Base-by-base conservation (phyloP, 2,113 vertebrate genomes). In the Cyphomyrus plagiostoma region DNA sequence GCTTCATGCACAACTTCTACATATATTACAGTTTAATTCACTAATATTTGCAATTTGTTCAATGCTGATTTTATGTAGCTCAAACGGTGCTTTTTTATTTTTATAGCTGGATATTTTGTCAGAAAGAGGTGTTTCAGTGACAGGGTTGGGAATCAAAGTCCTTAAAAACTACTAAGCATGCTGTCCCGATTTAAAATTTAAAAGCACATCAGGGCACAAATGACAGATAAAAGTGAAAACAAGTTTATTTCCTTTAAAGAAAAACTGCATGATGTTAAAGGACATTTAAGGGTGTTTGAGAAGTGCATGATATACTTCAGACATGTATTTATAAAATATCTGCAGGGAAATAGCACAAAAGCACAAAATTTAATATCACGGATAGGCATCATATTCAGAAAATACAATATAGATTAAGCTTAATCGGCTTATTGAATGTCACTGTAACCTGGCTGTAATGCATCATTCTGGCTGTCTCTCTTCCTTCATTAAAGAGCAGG, bases 331-430 rank as follows among this genome's bases (percentile, higher is more conserved):
- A 39, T 66, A 39, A 49, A 53, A 87, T 13, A 87, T 86, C 48
- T 15, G 13, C 85, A 30, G 23, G 46, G 48, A 50, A 86, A 30
- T 49, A 87, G 49, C 52, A 39, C 26, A 56, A 30, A 87, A 17
- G 13, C 3, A 53, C 83, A 77, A 62, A 87, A 90, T 90, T 88
- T 90, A 66, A 62, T 42, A 77, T 84, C 88, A 42, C 42, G 58
- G 87, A 88, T 88, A 88, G 87, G 77, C 53, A 85, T 90, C 58
- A 82, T 85, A 80, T 90, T 85, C 42, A 42, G 70, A 88, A 88
- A 88, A 90, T 66, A 58, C 50, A 62, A 88, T 90, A 87, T 56
- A 85, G 87, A 88, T 82, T 45, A 88, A 87, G 21, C 39, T 66
- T 88, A 77, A 87, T 88, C 83, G 19, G 77, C 42, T 48, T 66